Base-by-base conservation (phyloP, 2,797 vertebrate species). In the Propithecus perrieri region DNA sequence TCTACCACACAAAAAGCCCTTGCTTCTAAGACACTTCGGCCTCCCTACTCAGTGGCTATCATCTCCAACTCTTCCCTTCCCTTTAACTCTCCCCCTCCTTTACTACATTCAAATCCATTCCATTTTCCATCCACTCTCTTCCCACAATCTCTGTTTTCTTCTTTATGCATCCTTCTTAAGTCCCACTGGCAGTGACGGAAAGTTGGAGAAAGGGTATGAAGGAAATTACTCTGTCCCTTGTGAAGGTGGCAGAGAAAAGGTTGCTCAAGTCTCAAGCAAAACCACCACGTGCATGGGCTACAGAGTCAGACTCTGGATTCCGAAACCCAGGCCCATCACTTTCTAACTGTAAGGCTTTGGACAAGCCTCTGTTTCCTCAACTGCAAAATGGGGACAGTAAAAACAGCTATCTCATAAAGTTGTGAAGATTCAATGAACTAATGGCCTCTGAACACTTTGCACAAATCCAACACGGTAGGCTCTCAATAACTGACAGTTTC, bases 281-380 rank as follows among this genome's bases (percentile, higher is more conserved):
- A 85, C 78, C 17, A 26, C 43, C 72, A 80, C 10, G 22, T n/a
- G 92, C 79, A 28, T 0, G 5, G 38, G 48, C 67, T 71, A 48
- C 38, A 24, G 22, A 75, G 84, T 61, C 71, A 81, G 80, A 87
- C 3, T 18, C 61, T 38, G 30, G 50, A 55, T 85, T 92, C 61
- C 46, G 90, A 76, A 93, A 93, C 9, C 38, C 75, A 89, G 28
- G 38, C 41, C 65, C 33, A 43, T 17, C 76, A 90, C 18, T 61
- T 28, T 75, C n/a, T 33, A 85, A 89, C 18, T n/a, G 33, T 28
- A 81, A 84, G 43, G 41, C 78, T 84, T 38, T 65, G 55, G 43
- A 67, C 18, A 71, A 88, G 61, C 26, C 48, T 90, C 85, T 2
- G 72, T 97, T 74, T 94, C 71, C 53, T 86, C 26, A 89, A 89